These are phyloP conservation scores for Epizoanthus fatuus DNA, from an alignment of 92 coral and sea anemone species.

Conservation along the genomic window DNA sequence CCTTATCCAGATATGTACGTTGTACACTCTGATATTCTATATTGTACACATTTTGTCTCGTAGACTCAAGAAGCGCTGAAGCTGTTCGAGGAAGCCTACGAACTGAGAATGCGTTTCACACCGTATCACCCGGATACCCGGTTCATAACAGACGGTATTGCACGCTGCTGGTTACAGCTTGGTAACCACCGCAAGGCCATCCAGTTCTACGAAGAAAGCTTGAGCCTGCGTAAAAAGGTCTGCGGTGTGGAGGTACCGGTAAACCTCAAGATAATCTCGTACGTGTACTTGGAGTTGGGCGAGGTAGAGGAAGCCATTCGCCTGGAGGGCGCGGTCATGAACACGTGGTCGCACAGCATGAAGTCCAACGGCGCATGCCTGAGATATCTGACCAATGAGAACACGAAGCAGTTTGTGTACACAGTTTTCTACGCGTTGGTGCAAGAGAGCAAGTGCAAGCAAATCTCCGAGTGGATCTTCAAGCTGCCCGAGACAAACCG, in stretches of 20 bases:
- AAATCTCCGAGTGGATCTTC: slow-evolving; percentile 26
- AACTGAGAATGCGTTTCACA: slow-evolving; percentile 6
- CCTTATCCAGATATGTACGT: no score
- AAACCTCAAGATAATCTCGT: slow-evolving; percentile 40
- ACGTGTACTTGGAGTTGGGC: slow-evolving; percentile 34
- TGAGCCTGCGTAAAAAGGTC: slow-evolving; percentile 41
- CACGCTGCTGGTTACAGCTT: slow-evolving; percentile 46
- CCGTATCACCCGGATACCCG: slow-evolving; percentile 45
- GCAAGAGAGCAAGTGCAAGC: slow-evolving; percentile 20
- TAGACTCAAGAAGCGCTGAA: slow-evolving; percentile 36
- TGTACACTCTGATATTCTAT: no score
- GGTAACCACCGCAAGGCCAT: slow-evolving; percentile 38
- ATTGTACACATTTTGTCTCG: neutral
- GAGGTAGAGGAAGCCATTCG: slow-evolving; percentile 39
- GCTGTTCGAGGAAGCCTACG: slow-evolving; percentile 42
- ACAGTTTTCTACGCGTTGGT: slow-evolving; percentile 55
- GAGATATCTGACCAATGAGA: slow-evolving; percentile 30
- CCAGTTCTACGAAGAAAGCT: slow-evolving; percentile 37
- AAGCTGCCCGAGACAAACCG: slow-evolving; percentile 40
- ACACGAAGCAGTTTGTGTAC: slow-evolving; percentile 35
- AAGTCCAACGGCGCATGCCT: slow-evolving; percentile 50
- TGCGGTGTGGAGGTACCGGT: slow-evolving; percentile 51
- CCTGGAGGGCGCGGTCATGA: slow-evolving; percentile 33
- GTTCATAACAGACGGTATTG: slow-evolving; percentile 46
- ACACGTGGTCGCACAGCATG: slow-evolving; percentile 50